Base-by-base conservation (phyloP, 2,888 invertebrate species). In the Malacosoma neustria region DNA sequence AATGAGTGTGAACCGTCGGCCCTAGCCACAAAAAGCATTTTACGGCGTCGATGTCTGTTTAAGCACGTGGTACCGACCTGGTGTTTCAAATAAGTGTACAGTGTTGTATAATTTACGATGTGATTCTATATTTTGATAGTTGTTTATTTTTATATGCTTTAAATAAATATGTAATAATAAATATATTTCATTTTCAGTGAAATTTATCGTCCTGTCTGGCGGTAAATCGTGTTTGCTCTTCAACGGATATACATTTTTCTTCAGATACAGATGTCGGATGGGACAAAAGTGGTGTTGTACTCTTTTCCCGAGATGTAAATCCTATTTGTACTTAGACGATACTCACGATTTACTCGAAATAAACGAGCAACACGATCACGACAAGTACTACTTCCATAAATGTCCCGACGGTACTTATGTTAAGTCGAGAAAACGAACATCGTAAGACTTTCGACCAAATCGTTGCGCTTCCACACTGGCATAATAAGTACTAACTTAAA, bases 201-300 rank as follows among this genome's bases (percentile, higher is more conserved):
- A 43, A 40, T 36, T 66, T n/a, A 68, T 72, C 12, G 51, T 54
- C 4, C 68, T 68, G 70, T 48, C 46, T 0, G 58, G 42, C 22
- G 68, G 72, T 0, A 71, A 61, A 30, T 48, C 45, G 0, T 60
- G 59, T 30, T 39, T 71, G 0, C 41, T 69, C 1, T 57, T 53
- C 45, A 36, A 48, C 4, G 72, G 69, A 0, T 66, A 62, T 39
- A 69, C 71, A 0, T 75, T 71, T 46, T 73, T 73, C 58, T 68
- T 53, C 35, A 54, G 72, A 5, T 72, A 75, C 43, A 54, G 49
- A 31, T 39, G 48, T 6, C 58, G 42, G 34, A 30, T 31, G 1
- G 72, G 72, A 1, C 48, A 59, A 12, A 72, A 70, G 38, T 75
- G 72, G 72, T 69, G 67, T 0, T 75, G 75, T 40, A 74, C 70